Conservation (phyloP, 2,797 vertebrate species). For the Schizopygopsis pylzovi region DNA sequence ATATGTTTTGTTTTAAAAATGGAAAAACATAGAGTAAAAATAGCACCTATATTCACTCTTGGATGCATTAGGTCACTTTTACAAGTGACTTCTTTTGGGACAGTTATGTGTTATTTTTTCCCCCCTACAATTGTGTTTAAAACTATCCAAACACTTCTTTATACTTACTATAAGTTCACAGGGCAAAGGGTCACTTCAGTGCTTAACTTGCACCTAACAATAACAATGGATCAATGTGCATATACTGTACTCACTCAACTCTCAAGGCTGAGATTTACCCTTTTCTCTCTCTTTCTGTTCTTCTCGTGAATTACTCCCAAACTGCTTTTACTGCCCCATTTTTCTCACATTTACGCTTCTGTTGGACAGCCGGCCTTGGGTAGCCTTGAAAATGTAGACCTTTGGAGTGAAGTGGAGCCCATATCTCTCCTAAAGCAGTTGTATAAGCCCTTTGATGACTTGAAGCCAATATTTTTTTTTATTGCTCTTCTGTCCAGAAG, state of each 20-base stretch:
- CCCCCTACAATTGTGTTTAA: neutral
- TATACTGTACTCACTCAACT: neutral
- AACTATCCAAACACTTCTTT: neutral
- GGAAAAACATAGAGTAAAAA: too few relatives aligned
- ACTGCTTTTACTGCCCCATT: conserved; percentile 9
- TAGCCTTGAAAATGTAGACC: conserved; percentile 3
- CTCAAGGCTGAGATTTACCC: neutral
- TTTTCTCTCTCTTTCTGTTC: neutral
- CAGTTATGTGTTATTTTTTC: neutral
- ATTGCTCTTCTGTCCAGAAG: conserved; percentile 36
- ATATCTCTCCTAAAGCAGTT: conserved; percentile 24
- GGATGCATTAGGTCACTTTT: too few relatives aligned
- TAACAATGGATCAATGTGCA: neutral
- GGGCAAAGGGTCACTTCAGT: neutral
- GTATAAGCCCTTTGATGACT: neutral
- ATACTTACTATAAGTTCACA: neutral
- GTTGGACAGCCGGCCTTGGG: conserved; percentile 3
- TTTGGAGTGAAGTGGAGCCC: conserved; percentile 9
- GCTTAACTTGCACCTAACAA: neutral
- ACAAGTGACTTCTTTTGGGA: neutral
- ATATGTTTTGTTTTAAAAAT: too few relatives aligned
- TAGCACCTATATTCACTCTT: too few relatives aligned
- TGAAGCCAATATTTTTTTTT: conserved; percentile 2
- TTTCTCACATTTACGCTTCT: neutral
- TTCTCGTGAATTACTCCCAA: neutral